phyloP scores from a whole-genome alignment of 2,113 vertebrate species.

The Syrrhaptes paradoxus region DNA sequence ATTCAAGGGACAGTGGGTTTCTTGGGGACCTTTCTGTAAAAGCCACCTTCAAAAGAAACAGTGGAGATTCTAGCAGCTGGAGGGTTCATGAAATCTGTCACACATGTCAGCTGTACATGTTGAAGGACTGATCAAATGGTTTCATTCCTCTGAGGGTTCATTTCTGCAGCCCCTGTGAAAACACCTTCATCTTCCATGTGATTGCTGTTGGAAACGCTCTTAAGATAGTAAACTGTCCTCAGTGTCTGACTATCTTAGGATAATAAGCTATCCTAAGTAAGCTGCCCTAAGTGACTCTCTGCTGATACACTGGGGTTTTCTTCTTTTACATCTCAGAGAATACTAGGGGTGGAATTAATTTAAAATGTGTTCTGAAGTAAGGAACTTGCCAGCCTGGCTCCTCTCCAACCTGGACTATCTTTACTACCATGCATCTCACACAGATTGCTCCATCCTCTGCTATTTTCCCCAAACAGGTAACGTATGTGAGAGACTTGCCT shows the following conservation, averaged over 20 bases:
- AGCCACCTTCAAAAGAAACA: not conserved
- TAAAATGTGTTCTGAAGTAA: not conserved
- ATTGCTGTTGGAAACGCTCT: rapidly evolving
- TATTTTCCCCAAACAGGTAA: not conserved
- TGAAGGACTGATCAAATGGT: not conserved
- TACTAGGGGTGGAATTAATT: conserved; percentile 26
- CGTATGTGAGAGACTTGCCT: not conserved
- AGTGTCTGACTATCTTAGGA: too few species aligned
- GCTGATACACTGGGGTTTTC: not conserved
- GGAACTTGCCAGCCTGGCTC: conserved; percentile 4
- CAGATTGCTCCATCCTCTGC: not conserved
- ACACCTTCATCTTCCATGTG: not conserved
- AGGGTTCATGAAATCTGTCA: not conserved
- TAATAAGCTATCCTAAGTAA: not conserved
- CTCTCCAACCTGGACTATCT: not conserved
- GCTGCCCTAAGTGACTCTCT: not conserved
- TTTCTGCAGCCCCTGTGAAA: not conserved
- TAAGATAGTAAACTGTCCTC: not conserved
- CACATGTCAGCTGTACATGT: rapidly evolving
- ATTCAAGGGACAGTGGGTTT: not conserved
- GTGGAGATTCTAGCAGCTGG: not conserved
- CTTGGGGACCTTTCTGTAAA: not conserved
- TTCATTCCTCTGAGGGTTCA: not conserved
- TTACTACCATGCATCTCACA: not conserved
- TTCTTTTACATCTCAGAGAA: not conserved